Evolutionary conservation across 2,113 vertebrate species (phyloP).

Genomic region (Sturnira hondurensis): DNA sequence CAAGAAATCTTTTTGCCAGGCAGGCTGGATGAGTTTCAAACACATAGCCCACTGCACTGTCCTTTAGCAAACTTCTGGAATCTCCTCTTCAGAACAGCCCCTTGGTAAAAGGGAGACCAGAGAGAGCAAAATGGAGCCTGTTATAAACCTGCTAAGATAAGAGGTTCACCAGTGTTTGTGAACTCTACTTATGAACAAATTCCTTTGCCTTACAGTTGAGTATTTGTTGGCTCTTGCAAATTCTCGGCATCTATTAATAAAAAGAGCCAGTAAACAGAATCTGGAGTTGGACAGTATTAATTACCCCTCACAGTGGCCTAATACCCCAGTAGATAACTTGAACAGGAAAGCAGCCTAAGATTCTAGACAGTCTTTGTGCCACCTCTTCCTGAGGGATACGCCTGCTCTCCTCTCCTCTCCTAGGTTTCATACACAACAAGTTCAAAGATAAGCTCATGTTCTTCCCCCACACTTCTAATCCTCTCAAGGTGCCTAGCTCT

Average conservation of each 20-base stretch:
- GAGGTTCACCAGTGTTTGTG: background rate
- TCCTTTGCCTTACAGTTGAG: background rate
- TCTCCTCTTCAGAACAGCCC: background rate
- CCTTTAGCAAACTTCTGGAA: background rate
- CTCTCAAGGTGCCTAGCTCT: background rate
- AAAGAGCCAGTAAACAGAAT: slow-evolving; percentile 21
- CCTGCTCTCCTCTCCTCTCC: background rate
- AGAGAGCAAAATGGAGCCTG: background rate
- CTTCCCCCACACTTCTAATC: background rate
- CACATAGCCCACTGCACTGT: background rate
- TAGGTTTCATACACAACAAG: background rate
- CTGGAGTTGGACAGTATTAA: background rate
- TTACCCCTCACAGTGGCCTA: background rate
- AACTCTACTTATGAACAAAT: background rate
- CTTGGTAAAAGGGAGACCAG: background rate
- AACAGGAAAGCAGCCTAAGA: slow-evolving; percentile 19
- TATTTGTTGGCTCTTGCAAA: slow-evolving; percentile 31
- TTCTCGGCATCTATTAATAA: slow-evolving; percentile 19
- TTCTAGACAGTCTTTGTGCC: background rate
- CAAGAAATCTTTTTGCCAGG: background rate
- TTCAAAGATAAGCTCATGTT: background rate
- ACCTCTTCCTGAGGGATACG: background rate
- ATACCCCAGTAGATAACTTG: background rate
- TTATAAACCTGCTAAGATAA: background rate
- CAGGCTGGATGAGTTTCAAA: background rate